A percentile compares a stretch with the other conserved stretches of the same genome.
Conservation (phyloP, 1,140 invertebrate species). For the Achroia grisella region DNA sequence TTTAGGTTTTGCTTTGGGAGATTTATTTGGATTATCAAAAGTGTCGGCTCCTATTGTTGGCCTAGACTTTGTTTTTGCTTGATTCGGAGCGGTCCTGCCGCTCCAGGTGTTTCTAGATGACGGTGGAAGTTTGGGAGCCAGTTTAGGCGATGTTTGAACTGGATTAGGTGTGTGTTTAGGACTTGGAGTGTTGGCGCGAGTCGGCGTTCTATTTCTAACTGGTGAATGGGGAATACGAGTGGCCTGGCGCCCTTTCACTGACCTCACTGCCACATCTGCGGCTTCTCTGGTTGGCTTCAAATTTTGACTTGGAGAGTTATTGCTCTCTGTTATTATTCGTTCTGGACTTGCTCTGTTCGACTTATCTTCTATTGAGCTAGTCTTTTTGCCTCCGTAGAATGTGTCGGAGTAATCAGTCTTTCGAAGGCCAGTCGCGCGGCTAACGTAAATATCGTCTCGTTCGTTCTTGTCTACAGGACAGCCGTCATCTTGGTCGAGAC, state of each 20-base stretch:
- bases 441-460: constrained; percentile 78
- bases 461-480: constrained; percentile 57
- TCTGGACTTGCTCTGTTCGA: constrained; percentile 63
- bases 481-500: constrained; percentile 65
- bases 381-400: constrained; percentile 72
- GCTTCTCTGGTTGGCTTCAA: constrained; percentile 37
- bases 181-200: constrained; percentile 61
- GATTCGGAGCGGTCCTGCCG: constrained; percentile 71
- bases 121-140: constrained; percentile 47
- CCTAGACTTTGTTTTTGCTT: constrained; percentile 65
- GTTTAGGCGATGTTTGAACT: constrained; percentile 53
- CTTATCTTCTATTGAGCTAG: constrained; percentile 55
- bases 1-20: constrained; percentile 56
- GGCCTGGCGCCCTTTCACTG: constrained; percentile 45
- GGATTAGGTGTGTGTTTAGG: constrained; percentile 49
- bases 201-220: constrained; percentile 60
- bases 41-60: constrained; percentile 79
- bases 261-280: constrained; percentile 48
- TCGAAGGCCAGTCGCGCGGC: constrained; percentile 78
- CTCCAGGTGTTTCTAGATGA: constrained; percentile 81
- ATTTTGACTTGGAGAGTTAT: constrained; percentile 71
- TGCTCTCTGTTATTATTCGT: constrained; percentile 70
- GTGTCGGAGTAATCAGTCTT: constrained; percentile 77
- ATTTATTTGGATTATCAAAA: constrained; percentile 76
- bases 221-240: constrained; percentile 58